Base-by-base conservation (phyloP, 2,113 vertebrate species). In the Carassius carassius region DNA sequence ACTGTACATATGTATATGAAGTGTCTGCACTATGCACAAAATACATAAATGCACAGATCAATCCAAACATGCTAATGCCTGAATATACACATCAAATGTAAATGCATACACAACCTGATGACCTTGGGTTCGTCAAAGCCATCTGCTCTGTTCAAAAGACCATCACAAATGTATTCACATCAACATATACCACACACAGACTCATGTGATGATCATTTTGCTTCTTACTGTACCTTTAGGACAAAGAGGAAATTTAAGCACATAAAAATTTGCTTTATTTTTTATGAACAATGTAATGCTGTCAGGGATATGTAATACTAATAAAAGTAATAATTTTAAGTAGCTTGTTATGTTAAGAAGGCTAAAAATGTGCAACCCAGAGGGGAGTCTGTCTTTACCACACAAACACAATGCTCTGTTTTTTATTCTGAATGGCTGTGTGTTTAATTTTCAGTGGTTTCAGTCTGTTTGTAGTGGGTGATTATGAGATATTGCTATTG, bases 401-500 rank as follows among this genome's bases (percentile, higher is more conserved):
- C 74, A 76, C 37, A 49, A 74, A 62, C 32, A 41, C 29, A 37
- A n/a, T 37, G 3, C 16, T 41, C 0, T 3, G 49, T 56, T 56
- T 49, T 75, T 75, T 21, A 0, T 77, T 80, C 19, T 47, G n/a
- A n/a, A 19, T 75, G n/a, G 58, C 47, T 70, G 16, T 74, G 35
- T 76, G 70, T 86, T 49, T 23, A 54, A 32, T 83, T 54, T 72
- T 35, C 29, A 37, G n/a, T 49, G 23, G 37, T 44, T 86, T 84
- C 14, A 76, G 60, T 81, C 79, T 56, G 5, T 58, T 81, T 84
- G n/a, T 41, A 87, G 84, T 90, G 89, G 87, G 91, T 87, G 86
- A 79, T 91, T 89, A 86, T 77, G 87, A 88, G 87, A 88, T 89
- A 88, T 69, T 37, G 76, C 77, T 56, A 86, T 77, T 91, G 89